These are phyloP conservation scores for Drosophila ogumai DNA, from an alignment of 1,140 invertebrate species.

Conservation along the genomic window DNA sequence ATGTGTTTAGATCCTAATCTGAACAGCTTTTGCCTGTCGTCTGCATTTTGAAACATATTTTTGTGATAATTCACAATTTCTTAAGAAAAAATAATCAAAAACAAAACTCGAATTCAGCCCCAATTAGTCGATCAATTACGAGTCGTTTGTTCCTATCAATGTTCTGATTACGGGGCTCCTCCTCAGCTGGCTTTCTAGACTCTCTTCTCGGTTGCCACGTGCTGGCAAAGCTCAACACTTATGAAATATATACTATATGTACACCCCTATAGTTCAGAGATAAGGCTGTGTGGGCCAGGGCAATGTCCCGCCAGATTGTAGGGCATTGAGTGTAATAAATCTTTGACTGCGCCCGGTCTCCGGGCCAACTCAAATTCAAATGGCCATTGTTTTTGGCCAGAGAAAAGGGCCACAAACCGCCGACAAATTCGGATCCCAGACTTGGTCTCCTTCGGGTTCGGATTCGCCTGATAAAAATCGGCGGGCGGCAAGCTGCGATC, in stretches of 20 bases:
- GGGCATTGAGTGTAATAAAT: constrained; percentile 67
- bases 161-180: constrained; percentile 10
- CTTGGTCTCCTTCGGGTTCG: constrained; percentile 1
- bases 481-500: constrained; percentile 66
- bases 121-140: constrained; percentile 47
- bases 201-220: constrained; percentile 10
- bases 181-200: not conserved
- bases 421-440: constrained; percentile 67
- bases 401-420: constrained; percentile 53
- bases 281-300: constrained; percentile 15
- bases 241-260: not conserved
- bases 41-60: not conserved
- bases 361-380: constrained; percentile 70
- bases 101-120: not conserved
- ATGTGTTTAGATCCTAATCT: not conserved
- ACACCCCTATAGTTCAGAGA: constrained; percentile 10
- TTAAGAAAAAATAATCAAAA: not conserved
- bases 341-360: constrained; percentile 40
- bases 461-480: constrained; percentile 65
- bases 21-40: not conserved
- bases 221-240: not conserved
- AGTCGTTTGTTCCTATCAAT: constrained; percentile 28
- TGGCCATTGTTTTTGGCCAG: constrained; percentile 67
- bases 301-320: constrained; percentile 41
- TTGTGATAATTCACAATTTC: not conserved